Base-by-base conservation (phyloP, 1,140 invertebrate genomes). In the Papilio dardanus region DNA sequence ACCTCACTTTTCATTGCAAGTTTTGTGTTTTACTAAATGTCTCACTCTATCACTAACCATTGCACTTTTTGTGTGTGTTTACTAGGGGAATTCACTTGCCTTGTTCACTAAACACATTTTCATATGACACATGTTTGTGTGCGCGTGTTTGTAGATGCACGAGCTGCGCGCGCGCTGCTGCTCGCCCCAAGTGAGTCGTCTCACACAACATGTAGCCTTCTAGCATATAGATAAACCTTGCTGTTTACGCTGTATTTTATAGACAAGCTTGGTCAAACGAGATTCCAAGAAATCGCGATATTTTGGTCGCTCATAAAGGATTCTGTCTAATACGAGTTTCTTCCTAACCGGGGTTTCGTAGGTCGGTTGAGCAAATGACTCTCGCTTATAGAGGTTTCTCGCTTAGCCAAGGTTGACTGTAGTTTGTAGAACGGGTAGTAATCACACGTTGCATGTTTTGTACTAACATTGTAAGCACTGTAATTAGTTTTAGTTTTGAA, bases 171-270 rank as follows among this genome's bases (percentile, higher is more conserved):
- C 76, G n/a, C 84, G 37, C 84, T 84, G 85, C 83, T 84, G 84
- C 71, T 74, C 80, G 75, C 86, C 78, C 82, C 85, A 89, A 62
- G 89, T 91, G 83, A 91, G 89, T 90, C 24, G 16, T n/a, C n/a
- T n/a, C 54, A 28, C 31, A 28, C 8, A 3, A 69, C 42, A 3
- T 50, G 67, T 54, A 69, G 16, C 14, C 50, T n/a, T n/a, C n/a
- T n/a, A n/a, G n/a, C n/a, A n/a, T n/a, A n/a, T n/a, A n/a, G n/a
- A n/a, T n/a, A n/a, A n/a, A n/a, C n/a, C n/a, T n/a, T n/a, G n/a
- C n/a, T n/a, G n/a, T n/a, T n/a, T n/a, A n/a, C n/a, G n/a, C n/a
- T n/a, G n/a, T n/a, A n/a, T n/a, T n/a, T n/a, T n/a, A n/a, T n/a
- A n/a, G n/a, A n/a, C n/a, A n/a, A n/a, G n/a, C n/a, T n/a, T n/a